Evolutionary conservation across 2,888 invertebrate genomes (phyloP), one percentile per base, ranked within the genome.

Genomic region (Acleris holmiana): DNA sequence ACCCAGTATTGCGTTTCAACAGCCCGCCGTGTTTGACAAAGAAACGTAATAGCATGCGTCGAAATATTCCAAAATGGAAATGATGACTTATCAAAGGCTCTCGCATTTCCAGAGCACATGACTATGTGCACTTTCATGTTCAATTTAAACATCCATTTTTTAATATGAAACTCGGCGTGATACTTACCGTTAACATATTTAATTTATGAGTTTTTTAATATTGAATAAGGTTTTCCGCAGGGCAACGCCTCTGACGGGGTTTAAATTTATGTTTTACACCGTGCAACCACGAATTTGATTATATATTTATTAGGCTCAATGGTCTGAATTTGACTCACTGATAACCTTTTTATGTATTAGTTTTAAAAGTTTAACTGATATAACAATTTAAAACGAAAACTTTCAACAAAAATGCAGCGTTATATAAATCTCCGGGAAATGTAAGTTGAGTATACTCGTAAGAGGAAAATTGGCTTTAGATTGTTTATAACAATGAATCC

Each of bases 201-300:
- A 41, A 58, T 58, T 58, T 58, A 64, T 58, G 63, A 48, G 41
- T 53, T 13, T 29, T 35, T 57, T 58, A 64, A 64, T 64, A 64
- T 64, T 64, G 25, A 53, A 64, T 58, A 47, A 64, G 53, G 63
- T 64, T 64, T 58, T 64, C 63, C 63, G 53, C 47, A 64, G 58
- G 53, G 53, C 47, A 25, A 53, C 63, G 58, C 63, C 57, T 63
- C 53, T 64, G 53, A 51, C 50, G 35, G 35, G 62, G 57, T 57
- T 63, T 41, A 57, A 64, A 63, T 63, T 58, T 58, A 63, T 64
- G 47, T 25, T 64, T 64, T 46, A 64, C 63, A 19, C 53, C 58
- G 23, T 21, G 23, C 40, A 50, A 47, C 51, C 47, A 47, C 25
- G 40, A 63, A 23, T 63, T 58, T 17, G 15, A 47, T 47, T 53